phyloP scores from a whole-genome alignment of 2,797 vertebrate genomes.

The Psittacula derbiana region DNA sequence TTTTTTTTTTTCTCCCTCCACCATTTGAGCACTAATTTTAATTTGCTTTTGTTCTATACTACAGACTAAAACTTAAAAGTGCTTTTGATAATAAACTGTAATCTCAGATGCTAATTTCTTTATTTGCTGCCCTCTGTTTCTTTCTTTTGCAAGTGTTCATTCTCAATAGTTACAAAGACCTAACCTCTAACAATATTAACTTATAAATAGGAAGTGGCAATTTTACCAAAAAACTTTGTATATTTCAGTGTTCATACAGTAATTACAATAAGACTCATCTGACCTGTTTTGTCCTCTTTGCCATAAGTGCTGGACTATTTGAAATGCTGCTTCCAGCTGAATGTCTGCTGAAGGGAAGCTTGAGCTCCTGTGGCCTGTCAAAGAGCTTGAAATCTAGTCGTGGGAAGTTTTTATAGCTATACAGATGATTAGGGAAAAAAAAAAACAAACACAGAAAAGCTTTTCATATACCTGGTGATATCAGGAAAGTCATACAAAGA shows the following conservation, averaged over 20 bases:
- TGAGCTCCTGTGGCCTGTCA: slow-evolving; percentile 87
- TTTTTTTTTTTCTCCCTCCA: neutral
- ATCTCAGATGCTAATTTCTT: neutral
- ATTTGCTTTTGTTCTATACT: neutral
- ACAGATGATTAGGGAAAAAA: neutral
- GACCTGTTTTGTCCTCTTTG: slow-evolving; percentile 97
- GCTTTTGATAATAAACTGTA: neutral
- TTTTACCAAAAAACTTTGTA: neutral
- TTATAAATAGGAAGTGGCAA: neutral
- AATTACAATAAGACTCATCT: slow-evolving; percentile 4
- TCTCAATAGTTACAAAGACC: neutral
- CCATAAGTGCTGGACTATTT: slow-evolving; percentile 92
- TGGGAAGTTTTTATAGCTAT: slow-evolving; percentile 92
- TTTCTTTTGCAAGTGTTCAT: neutral
- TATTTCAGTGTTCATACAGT: neutral
- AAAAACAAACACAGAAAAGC: neutral
- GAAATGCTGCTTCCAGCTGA: slow-evolving; percentile 83
- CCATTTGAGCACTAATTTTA: neutral
- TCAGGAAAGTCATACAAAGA: neutral
- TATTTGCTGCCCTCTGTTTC: neutral
- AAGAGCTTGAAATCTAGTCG: slow-evolving; percentile 86
- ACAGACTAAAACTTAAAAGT: neutral
- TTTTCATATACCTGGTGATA: neutral
- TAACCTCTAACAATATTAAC: neutral
- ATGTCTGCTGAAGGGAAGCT: slow-evolving; percentile 83